Base-by-base conservation (phyloP, 53 echinoderm and acorn worm genomes). In the Holothuria scabra region DNA sequence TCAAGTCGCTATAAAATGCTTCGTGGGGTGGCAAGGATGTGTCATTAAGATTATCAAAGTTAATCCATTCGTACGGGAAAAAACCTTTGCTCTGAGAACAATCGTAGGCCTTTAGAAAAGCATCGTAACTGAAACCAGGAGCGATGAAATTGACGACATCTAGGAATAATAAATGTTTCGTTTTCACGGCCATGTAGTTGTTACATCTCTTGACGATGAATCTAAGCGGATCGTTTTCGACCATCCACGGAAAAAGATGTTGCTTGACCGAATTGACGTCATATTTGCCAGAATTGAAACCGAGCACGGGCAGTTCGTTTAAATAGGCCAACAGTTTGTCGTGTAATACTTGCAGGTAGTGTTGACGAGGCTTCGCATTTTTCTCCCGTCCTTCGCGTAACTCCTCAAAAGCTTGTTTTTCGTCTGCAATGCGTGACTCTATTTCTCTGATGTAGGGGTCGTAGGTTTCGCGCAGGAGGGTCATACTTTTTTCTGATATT, bases 31-130 rank as follows among this genome's bases (percentile, higher is more conserved):
- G 89, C 0, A 89, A 38, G 29, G 58, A 24, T 6, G 65, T 33
- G 1, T 35, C 26, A 6, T 66, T 12, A 1, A 89, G 56, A 19
- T 89, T 89, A 30, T 70, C 12, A 16, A 56, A 24, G 28, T 80
- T 60, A 18, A 89, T 28, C 89, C 89, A 90, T 23, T 90, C 86
- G 63, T 86, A 90, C 0, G 86, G 86, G 29, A 85, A 86, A 32
- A 66, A 90, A 0, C 86, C 90, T 29, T 87, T 90, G 18, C 37
- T 28, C 32, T 58, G 44, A 4, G 56, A 52, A 61, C 69, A 78
- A 26, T 87, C 87, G 28, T 84, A 87, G 8, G 91, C 91, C 33
- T 84, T 84, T 0, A 87, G 41, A 29, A 87, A 91, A 20, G 64
- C 61, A 11, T 56, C 67, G 21, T 84, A 87, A 41, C 82, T 82